Conservation (phyloP, 2,888 invertebrate species). For the Cerceris ruficornis region DNA sequence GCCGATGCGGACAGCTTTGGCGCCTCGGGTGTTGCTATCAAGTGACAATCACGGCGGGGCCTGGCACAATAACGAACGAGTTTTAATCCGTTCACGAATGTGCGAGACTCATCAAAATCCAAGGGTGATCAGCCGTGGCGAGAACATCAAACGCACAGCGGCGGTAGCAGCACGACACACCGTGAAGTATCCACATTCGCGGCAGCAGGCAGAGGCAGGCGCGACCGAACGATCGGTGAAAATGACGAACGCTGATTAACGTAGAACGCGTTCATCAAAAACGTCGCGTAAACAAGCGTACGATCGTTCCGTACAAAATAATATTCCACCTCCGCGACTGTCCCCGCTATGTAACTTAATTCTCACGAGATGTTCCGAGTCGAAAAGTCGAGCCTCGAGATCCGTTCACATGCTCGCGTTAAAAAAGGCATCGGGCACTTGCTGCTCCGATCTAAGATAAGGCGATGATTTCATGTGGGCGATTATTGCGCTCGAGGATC, state of each 20-base stretch:
- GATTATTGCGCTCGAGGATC: background rate
- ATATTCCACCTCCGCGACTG: constrained; percentile 38
- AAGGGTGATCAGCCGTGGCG: constrained; percentile 41
- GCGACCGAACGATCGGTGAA: constrained; percentile 51
- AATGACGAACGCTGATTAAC: constrained; percentile 35
- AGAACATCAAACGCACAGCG: constrained; percentile 60
- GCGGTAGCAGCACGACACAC: constrained; percentile 52
- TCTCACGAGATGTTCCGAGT: constrained; percentile 61
- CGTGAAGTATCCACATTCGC: constrained; percentile 65
- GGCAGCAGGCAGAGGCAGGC: constrained; percentile 52
- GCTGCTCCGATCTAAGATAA: constrained; percentile 29
- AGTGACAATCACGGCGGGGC: constrained; percentile 56
- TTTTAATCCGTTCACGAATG: constrained; percentile 50
- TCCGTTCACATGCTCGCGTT: constrained; percentile 72
- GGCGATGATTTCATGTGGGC: constrained; percentile 29
- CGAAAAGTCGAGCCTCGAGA: constrained; percentile 67
- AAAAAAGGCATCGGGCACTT: constrained; percentile 64
- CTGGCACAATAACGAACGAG: constrained; percentile 56
- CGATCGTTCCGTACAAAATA: constrained; percentile 33
- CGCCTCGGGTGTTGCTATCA: constrained; percentile 65
- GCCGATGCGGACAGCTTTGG: constrained; percentile 77
- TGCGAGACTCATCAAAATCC: constrained; percentile 46
- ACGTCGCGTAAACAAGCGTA: constrained; percentile 35
- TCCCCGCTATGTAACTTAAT: constrained; percentile 53
- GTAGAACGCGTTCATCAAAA: constrained; percentile 49